These are phyloP conservation scores for Anolis sagrei DNA, from an alignment of 2,113 vertebrate genomes.

Conservation along the genomic window DNA sequence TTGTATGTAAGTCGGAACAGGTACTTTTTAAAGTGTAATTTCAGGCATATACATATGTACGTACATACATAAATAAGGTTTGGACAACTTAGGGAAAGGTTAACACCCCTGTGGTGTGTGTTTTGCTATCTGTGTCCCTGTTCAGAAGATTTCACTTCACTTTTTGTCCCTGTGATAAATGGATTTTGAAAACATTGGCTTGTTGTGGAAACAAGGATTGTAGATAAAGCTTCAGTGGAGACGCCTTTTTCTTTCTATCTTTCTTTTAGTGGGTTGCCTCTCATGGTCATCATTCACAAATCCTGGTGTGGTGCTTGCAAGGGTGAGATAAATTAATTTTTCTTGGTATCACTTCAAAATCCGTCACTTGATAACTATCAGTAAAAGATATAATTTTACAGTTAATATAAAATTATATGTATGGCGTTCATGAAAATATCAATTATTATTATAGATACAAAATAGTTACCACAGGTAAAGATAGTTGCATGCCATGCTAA, in stretches of 20 bases:
- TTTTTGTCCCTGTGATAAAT: too few species aligned
- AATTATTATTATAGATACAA: not conserved
- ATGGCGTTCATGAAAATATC: not conserved
- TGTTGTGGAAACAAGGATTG: too few species aligned
- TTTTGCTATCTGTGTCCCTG: too few species aligned
- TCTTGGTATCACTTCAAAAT: not conserved
- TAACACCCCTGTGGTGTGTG: too few species aligned
- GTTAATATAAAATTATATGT: not conserved
- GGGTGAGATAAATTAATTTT: slow-evolving; percentile 77
- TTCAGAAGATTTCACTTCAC: too few species aligned
- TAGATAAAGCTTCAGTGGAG: too few species aligned
- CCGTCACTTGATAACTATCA: not conserved
- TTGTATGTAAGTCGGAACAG: too few species aligned
- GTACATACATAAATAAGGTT: too few species aligned
- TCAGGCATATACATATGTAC: too few species aligned
- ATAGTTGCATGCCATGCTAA: not conserved
- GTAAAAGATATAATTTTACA: not conserved
- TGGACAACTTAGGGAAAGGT: too few species aligned
- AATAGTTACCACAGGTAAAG: not conserved
- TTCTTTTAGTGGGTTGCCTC: slow-evolving; percentile 87
- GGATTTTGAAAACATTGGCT: too few species aligned
- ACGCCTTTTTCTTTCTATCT: not conserved
- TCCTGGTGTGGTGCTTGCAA: slow-evolving; percentile 99
- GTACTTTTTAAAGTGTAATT: too few species aligned
- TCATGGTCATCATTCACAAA: slow-evolving; percentile 98